phyloP scores from a whole-genome alignment of 2,888 invertebrate genomes.

The Stenurella melanura region DNA sequence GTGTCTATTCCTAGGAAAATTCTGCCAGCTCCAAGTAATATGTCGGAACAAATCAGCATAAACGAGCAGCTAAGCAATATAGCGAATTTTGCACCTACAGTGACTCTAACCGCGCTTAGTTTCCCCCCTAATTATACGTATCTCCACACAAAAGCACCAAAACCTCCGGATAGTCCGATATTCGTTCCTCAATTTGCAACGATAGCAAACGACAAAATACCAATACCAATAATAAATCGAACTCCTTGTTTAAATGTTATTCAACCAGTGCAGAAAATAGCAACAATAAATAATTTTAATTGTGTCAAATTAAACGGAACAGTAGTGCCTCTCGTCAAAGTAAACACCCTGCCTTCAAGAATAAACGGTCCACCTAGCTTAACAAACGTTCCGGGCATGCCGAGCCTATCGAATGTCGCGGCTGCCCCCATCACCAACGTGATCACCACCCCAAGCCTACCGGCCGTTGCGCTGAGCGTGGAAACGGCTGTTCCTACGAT shows the following conservation, averaged over 20 bases:
- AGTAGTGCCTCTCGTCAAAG: slow-evolving; percentile 73
- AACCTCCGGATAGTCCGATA: slow-evolving; percentile 68
- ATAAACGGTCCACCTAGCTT: slow-evolving; percentile 61
- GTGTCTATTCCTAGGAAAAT: slow-evolving; percentile 71
- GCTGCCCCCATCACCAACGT: slow-evolving; percentile 26
- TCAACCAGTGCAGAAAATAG: slow-evolving; percentile 69
- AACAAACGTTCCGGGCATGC: slow-evolving; percentile 26
- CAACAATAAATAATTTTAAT: slow-evolving; percentile 70
- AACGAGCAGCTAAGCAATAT: slow-evolving; percentile 59
- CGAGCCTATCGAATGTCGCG: slow-evolving; percentile 26
- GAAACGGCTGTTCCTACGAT: slow-evolving; percentile 71
- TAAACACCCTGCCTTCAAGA: slow-evolving; percentile 70
- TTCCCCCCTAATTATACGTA: slow-evolving; percentile 71
- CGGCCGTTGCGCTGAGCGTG: slow-evolving; percentile 63
- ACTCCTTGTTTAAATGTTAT: slow-evolving; percentile 70
- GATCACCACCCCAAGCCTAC: slow-evolving; percentile 31
- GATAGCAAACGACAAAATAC: slow-evolving; percentile 67
- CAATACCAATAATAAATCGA: slow-evolving; percentile 69
- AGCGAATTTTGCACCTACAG: slow-evolving; percentile 68
- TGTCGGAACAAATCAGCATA: slow-evolving; percentile 65
- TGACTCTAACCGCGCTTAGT: slow-evolving; percentile 70
- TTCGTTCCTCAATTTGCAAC: slow-evolving; percentile 70
- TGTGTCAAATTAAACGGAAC: slow-evolving; percentile 72
- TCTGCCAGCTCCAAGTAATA: slow-evolving; percentile 71
- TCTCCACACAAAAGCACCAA: slow-evolving; percentile 71